Base-by-base conservation (phyloP, 2,113 vertebrate genomes). In the Sebastes schlegelii region DNA sequence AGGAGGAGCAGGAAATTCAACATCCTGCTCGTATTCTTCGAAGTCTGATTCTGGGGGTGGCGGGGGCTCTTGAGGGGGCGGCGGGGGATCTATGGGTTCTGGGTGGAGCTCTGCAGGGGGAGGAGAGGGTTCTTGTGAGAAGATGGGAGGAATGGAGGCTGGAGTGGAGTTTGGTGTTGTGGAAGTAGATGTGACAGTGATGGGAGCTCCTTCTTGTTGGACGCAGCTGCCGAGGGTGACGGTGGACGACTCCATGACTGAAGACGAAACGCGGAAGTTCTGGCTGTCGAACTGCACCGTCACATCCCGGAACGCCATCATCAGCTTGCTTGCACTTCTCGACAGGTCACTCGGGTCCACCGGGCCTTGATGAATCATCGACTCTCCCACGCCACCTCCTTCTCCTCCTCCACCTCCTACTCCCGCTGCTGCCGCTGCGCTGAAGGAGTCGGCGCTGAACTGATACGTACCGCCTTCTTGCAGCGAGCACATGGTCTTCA, bases 231-330 rank as follows among this genome's bases (percentile, higher is more conserved):
- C 96, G 65, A 99, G 95, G 1, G 97, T 97, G 87, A 99, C 96
- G 0, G 98, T 94, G 54, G 95, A 95, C 10, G 96, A 95, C 68
- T 96, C 96, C 95, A 95, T 68, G 74, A 96, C 93, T 49, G 98
- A 97, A 0, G 98, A 99, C 11, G 98, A 99, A 78, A 99, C 95
- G 0, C 96, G 97, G 86, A 99, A 97, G 83, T 99, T 99, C 90
- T 98, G 97, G 90, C 94, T 98, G 92, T 99, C 98, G 0, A 99
- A 97, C 92, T 99, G 97, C 63, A 99, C 98, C 0, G 98, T 99
- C 88, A 99, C 98, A 1, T 99, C 98, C 69, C 97, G 95, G 93
- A 99, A 99, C 2, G 98, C 98, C 98, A 99, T 99, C 98, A 99
- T 97, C 80, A 99, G 95, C 71, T 98, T 99, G 91, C 98, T 96